Base-by-base conservation (phyloP, 1,140 invertebrate genomes). In the Heliconius congener region DNA sequence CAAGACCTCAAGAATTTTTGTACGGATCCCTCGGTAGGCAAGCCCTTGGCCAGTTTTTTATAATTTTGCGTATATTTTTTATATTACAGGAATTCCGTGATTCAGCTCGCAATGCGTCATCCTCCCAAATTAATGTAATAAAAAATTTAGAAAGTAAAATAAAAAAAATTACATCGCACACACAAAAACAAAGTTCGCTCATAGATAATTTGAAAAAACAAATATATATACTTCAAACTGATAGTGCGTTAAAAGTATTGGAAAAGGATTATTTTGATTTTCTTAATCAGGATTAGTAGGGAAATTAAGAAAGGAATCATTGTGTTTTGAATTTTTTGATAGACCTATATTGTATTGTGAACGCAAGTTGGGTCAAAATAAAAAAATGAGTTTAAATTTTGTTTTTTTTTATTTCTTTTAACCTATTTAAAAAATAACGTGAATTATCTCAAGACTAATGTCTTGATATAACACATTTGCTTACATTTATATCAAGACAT, bases 161-260 rank as follows among this genome's bases (percentile, higher is more conserved):
- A 3, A 88, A 87, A 79, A 57, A 76, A 8, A 37, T 89, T 42
- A 83, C 78, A 18, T 30, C 74, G 1, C 76, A 81, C 70, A 83
- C 84, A 52, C 80, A 88, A 50, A 88, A 85, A 46, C 91, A 91
- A 76, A 80, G 72, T 1, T 84, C 83, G 6, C 83, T 94, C 18
- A 87, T 90, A 73, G 83, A 84, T 27, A 94, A 93, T 60, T 76
- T 94, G 73, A 84, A 83, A 39, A 82, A 82, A 34, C 92, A 94
- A 71, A 88, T 87, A 76, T 84, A 82, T 4, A 18, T 94, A 8
- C 37, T 91, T 8, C 60, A 74, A 0, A 85, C 88, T 8, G 85
- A 89, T 1, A 83, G 78, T 70, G 85, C 86, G 76, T 6, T 93
- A 18, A 82, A 81, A 19, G 60, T 79, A 0, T 71, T 91, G 5